A percentile compares a stretch with the other conserved stretches of the same genome.
Conservation (phyloP, 92 coral and sea anemone species). For the Bergia sp. region DNA sequence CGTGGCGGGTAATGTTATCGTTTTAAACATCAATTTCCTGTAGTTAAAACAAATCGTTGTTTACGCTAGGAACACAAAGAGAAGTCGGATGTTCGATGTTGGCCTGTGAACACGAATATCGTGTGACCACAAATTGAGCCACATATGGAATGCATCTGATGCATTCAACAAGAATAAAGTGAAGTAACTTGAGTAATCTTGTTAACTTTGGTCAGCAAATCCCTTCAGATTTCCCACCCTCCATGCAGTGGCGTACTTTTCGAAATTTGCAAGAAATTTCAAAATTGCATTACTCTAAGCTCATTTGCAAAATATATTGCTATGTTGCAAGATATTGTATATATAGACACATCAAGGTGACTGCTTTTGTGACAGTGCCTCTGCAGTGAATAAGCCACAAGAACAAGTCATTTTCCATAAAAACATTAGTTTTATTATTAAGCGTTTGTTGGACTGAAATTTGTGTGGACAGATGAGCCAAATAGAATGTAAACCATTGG, state of each 20-base stretch:
- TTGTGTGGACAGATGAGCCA: background rate
- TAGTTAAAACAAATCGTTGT: conserved; percentile 35
- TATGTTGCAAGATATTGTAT: background rate
- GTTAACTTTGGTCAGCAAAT: conserved; percentile 21
- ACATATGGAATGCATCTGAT: conserved; percentile 33
- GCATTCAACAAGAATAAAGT: background rate
- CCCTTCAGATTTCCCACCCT: conserved; percentile 1
- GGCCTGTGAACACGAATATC: background rate
- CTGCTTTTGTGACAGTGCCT: background rate
- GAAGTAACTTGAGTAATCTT: background rate
- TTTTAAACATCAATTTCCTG: conserved; percentile 38
- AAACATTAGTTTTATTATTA: background rate
- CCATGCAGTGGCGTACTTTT: background rate
- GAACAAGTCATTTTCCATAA: background rate
- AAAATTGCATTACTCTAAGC: conserved; percentile 14
- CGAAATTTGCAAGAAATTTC: background rate
- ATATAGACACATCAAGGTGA: background rate
- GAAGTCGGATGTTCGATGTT: background rate
- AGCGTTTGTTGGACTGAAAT: background rate
- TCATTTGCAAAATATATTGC: too few relatives aligned
- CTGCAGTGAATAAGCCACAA: background rate
- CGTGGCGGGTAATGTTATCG: background rate
- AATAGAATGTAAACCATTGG: background rate
- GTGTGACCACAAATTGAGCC: background rate
- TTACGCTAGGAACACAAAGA: conserved; percentile 4